These are phyloP conservation scores for Gymnoscopelus microlampas DNA, from an alignment of 2,797 vertebrate genomes.

Conservation along the genomic window DNA sequence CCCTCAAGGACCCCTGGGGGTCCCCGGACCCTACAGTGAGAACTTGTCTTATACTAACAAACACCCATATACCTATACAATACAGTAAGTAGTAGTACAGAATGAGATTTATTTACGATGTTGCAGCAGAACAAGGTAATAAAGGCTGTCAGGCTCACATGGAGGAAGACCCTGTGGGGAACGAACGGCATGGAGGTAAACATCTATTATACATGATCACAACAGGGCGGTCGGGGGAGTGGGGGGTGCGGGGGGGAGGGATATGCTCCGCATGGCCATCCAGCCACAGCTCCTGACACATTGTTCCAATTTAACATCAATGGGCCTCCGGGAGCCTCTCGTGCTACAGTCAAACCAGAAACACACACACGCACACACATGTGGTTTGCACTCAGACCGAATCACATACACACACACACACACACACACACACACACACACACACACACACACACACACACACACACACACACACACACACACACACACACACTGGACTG, in stretches of 20 bases:
- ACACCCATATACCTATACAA: too few relatives aligned
- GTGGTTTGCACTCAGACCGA: conserved; percentile 10
- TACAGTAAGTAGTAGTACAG: too few relatives aligned
- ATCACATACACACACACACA: conserved; percentile 49
- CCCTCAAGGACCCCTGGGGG: too few relatives aligned
- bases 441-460: not conserved
- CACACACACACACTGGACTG: not conserved
- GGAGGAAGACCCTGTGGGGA: not conserved
- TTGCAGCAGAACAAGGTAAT: conserved; percentile 7
- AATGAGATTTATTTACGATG: conserved; percentile 27
- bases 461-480: conserved; percentile 6
- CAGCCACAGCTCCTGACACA: conserved; percentile 59
- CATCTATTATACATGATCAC: too few relatives aligned
- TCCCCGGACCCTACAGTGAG: too few relatives aligned
- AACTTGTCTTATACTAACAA: too few relatives aligned
- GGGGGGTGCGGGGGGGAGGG: conserved; percentile 1
- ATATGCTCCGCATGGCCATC: conserved; percentile 38
- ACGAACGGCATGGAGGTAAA: too few relatives aligned
- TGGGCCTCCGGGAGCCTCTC: conserved; percentile 66
- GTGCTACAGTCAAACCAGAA: conserved; percentile 59
- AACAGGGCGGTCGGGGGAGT: not conserved
- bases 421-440: conserved; percentile 13
- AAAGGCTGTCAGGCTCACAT: conserved; percentile 27
- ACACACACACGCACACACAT: conserved; percentile 30
- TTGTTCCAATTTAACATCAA: conserved; percentile 75